These are phyloP conservation scores for human (Homo sapiens) DNA, from an alignment of 2,113 vertebrate species.

Conservation along the genomic window GRCh38 chr5:169280501-169281000, in stretches of 20 bases:
- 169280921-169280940: not conserved
- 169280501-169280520: constrained; percentile 44
- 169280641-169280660: not conserved
- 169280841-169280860: constrained; percentile 15
- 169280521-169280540: constrained; percentile 25
- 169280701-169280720: not conserved
- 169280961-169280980: not conserved
- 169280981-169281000: not conserved
- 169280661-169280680: not conserved
- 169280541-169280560: not conserved
- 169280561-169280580: not conserved
- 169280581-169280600: constrained; percentile 9
- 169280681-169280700: not conserved
- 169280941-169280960: not conserved
- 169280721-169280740: not conserved
- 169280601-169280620: constrained; percentile 53
- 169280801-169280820: not conserved
- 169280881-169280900: not conserved
- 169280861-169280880: not conserved
- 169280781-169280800: not conserved
- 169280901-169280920: not conserved
- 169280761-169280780: not conserved
- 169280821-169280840: not conserved
- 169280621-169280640: constrained; percentile 1
- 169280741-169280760: not conserved